Evolutionary conservation across 2,113 vertebrate genomes (phyloP).

Genomic region (Pelodiscus sinensis): DNA sequence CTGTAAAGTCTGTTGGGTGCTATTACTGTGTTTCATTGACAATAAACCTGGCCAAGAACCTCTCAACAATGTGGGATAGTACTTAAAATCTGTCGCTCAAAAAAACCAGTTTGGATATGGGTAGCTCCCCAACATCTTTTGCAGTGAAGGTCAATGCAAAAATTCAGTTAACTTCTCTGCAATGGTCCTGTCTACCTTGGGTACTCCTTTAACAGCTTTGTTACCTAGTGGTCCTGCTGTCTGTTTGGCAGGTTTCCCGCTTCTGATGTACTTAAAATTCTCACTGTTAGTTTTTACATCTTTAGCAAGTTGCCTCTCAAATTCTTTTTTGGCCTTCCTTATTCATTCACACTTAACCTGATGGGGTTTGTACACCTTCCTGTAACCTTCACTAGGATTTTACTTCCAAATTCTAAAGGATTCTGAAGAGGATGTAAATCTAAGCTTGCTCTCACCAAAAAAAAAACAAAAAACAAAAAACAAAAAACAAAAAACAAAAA

Average conservation of each 20-base stretch:
- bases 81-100: neutral
- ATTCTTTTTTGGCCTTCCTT: neutral
- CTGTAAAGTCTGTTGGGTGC: too few relatives aligned
- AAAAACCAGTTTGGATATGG: neutral
- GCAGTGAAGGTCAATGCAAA: neutral
- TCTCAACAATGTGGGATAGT: neutral
- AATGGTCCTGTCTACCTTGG: neutral
- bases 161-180: neutral
- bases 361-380: neutral
- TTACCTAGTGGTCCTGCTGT: neutral
- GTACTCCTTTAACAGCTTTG: neutral
- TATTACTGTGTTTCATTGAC: too few relatives aligned
- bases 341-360: neutral
- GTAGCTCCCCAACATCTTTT: neutral
- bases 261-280: neutral
- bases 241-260: neutral
- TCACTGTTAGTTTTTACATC: neutral
- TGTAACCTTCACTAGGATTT: neutral
- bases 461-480: too few relatives aligned
- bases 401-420: neutral
- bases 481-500: neutral
- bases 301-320: neutral
- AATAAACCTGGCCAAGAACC: too few relatives aligned
- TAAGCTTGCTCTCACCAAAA: neutral
- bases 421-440: neutral